Evolutionary conservation across 2,797 vertebrate genomes (phyloP), one percentile per base, ranked within the genome.

Genomic region (Anas capensis): DNA sequence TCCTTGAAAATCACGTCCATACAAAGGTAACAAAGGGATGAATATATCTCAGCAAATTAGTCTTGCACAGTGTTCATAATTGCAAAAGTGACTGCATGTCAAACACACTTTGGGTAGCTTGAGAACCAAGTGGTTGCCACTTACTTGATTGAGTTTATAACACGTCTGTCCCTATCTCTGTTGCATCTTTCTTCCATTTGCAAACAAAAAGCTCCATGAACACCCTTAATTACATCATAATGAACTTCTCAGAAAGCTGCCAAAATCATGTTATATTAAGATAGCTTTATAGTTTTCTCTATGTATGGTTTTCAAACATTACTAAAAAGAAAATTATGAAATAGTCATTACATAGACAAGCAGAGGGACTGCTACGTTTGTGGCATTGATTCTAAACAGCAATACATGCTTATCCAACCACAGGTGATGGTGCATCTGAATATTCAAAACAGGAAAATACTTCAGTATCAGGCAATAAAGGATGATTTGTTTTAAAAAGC

Each of bases 211-310:
- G 93, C 96, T 97, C 96, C 95, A 88, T 48, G 95, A 97, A 93
- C 76, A 94, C 71, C 96, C 96, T 94, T 93, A 96, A 98, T 84
- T 96, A 94, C 97, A 97, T 97, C 98, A 97, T 91, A 92, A 98
- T 98, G 98, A 98, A 97, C 97, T 97, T 98, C 97, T 98, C 98
- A 97, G 97, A 95, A 98, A 97, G 98, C 96, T 97, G 96, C 94
- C 96, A 92, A 97, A 96, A 96, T 94, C 97, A 96, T 96, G 97
- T 97, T 95, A 54, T 70, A 66, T 80, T 87, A 64, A 90, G 96
- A 97, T 76, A 97, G 84, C 56, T 95, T 95, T 95, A 97, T 86
- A 92, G 96, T 98, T 95, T 40, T 66, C 44, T 96, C 36, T 82
- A 92, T 95, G 95, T 90, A 61, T 61, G n/a, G n/a, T 81, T 94